Base-by-base conservation (phyloP, 2,797 vertebrate species). In the Acanthornis magna region DNA sequence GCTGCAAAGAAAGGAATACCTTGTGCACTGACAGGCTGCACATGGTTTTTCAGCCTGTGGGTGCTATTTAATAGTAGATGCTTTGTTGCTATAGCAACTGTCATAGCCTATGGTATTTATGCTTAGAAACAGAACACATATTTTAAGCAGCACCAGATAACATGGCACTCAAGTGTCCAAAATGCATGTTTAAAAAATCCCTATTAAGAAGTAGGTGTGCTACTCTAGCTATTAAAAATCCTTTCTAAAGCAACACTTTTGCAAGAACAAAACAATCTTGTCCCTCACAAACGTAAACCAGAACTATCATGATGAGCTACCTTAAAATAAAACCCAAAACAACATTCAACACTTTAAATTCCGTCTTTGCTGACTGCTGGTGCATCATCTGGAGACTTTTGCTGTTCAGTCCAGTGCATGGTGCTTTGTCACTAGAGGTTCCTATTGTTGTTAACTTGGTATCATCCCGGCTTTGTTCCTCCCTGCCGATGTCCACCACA, bases 71-170 rank as follows among this genome's bases (percentile, higher is more conserved):
- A 96, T 86, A 95, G 96, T 96, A 95, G 91, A 97, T 95, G 94
- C 92, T 95, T 77, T 79, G 95, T 97, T 96, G 85, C 95, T 95
- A 95, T 96, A 95, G 96, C 80, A 96, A 97, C 96, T 94, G 95
- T 91, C 93, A 82, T 95, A 94, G 66, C 85, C 88, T 76, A 47
- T 74, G 67, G 77, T 95, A 88, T 96, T 97, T 96, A 93, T 91
- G 89, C 92, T 85, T 86, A 76, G 89, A 67, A 90, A 88, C 62
- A 70, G 77, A 90, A 91, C 74, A 87, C 48, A 7, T 86, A 92
- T 90, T 96, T 94, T 93, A 96, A 93, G 94, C 63, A 82, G 71
- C 73, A 93, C 51, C 70, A 92, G 62, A 88, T 48, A 91, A 88
- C 55, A 73, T 53, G n/a, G 55, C 60, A 74, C 71, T 73, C 60